Percentiles rank a stretch among this genome's conserved stretches.
These are phyloP conservation scores for Bursaphelenchus mucronatus DNA, from an alignment of 1,140 invertebrate genomes.

Conservation along the genomic window DNA sequence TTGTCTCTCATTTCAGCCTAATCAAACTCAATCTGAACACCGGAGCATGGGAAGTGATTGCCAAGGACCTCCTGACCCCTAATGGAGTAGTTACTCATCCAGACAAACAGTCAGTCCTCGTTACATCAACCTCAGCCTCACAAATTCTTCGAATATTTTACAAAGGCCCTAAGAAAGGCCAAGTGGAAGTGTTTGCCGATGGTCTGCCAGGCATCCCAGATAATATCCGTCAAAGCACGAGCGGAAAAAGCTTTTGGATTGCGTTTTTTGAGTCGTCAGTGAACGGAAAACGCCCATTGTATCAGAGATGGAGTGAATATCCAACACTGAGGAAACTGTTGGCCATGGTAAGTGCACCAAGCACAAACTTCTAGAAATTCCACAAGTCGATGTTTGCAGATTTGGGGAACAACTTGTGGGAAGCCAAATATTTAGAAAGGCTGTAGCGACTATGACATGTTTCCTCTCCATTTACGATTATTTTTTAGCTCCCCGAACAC, in stretches of 20 bases:
- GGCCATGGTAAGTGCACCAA: too few species aligned
- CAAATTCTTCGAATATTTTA: slow-evolving; percentile 7
- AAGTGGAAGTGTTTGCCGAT: slow-evolving; percentile 13
- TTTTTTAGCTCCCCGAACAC: slow-evolving; percentile 2
- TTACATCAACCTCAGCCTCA: slow-evolving; percentile 1
- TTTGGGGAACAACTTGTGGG: neutral
- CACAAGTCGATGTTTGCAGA: neutral
- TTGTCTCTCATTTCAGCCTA: neutral
- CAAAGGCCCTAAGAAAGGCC: slow-evolving; percentile 18
- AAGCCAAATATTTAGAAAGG: slow-evolving; percentile 4
- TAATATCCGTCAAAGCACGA: slow-evolving; percentile 3
- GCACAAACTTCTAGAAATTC: too few species aligned
- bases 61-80: slow-evolving; percentile 3
- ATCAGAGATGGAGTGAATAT: too few species aligned
- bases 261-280: neutral
- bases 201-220: slow-evolving; percentile 16
- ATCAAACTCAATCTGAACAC: slow-evolving; percentile 18
- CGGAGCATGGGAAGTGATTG: slow-evolving; percentile 12
- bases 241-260: slow-evolving; percentile 16
- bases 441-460: neutral
- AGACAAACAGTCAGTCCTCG: slow-evolving; percentile 12
- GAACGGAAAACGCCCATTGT: too few species aligned
- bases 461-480: too few species aligned
- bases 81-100: slow-evolving; percentile 17
- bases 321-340: too few species aligned